phyloP scores from a whole-genome alignment of 1,140 invertebrate genomes.

The Cylas formicarius region DNA sequence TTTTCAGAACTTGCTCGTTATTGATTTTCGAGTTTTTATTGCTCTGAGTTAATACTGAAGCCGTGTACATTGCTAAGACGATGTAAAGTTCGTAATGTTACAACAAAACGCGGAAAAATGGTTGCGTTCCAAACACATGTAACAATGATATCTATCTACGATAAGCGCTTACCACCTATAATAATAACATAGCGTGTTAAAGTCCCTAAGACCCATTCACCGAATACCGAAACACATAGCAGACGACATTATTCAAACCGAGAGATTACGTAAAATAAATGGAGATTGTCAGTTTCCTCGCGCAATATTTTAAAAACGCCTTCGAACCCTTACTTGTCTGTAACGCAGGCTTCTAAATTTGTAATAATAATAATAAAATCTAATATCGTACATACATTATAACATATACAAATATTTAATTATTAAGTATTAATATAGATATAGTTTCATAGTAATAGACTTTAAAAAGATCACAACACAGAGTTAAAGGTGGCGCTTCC shows the following conservation, averaged over 20 bases:
- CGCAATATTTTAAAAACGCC: constrained; percentile 24
- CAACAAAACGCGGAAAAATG: too few relatives aligned
- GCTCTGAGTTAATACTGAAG: too few relatives aligned
- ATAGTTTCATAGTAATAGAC: constrained; percentile 45
- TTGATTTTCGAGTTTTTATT: too few relatives aligned
- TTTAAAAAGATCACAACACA: constrained; percentile 46
- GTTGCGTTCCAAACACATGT: constrained; percentile 3
- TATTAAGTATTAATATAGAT: constrained; percentile 43
- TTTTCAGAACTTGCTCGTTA: too few relatives aligned
- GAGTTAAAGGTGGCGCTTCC: constrained; percentile 37
- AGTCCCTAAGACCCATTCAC: constrained; percentile 33
- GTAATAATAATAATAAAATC: constrained; percentile 19
- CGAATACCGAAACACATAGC: constrained; percentile 36
- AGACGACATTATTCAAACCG: constrained; percentile 33
- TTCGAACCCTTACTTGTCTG: constrained; percentile 13
- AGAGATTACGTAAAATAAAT: constrained; percentile 27
- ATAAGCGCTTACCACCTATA: constrained; percentile 34
- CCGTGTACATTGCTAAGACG: too few relatives aligned
- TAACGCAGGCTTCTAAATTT: constrained; percentile 27
- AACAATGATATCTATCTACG: constrained; percentile 33
- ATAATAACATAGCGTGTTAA: constrained; percentile 26
- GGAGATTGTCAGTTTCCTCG: constrained; percentile 39
- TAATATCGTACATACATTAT: constrained; percentile 39
- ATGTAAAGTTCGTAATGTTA: too few relatives aligned
- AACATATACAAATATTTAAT: constrained; percentile 43